Conservation (phyloP, 2,888 invertebrate species). For the Eristalis intricaria region DNA sequence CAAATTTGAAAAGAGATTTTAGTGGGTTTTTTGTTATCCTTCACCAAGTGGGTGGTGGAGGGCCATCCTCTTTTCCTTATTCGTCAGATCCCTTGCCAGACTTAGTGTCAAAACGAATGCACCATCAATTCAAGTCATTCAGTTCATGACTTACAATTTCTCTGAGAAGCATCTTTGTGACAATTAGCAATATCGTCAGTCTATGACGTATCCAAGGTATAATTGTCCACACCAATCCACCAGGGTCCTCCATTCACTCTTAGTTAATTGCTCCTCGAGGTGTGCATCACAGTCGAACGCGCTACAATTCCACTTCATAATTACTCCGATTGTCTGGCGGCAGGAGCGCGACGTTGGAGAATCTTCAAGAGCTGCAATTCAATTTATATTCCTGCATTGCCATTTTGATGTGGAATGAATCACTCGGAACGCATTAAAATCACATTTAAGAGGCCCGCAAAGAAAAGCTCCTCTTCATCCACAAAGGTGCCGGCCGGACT, state of each 20-base stretch:
- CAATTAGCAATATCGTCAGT: too few relatives aligned
- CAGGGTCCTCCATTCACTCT: background rate
- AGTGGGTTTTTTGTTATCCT: too few relatives aligned
- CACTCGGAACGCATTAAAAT: slow-evolving; percentile 35
- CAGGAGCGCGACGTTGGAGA: background rate
- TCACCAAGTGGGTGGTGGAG: too few relatives aligned
- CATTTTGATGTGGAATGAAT: slow-evolving; percentile 21
- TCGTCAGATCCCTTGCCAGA: too few relatives aligned
- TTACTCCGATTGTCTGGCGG: slow-evolving; percentile 1
- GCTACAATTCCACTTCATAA: slow-evolving; percentile 16
- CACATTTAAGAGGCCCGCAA: slow-evolving; percentile 17
- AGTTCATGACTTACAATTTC: too few relatives aligned
- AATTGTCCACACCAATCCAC: too few relatives aligned
- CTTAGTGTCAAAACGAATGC: too few relatives aligned
- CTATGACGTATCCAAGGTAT: too few relatives aligned
- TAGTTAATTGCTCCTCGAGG: background rate
- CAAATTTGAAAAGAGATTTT: too few relatives aligned
- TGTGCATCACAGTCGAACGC: background rate
- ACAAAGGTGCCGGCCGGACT: background rate
- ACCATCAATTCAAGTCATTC: too few relatives aligned
- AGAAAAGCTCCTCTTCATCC: background rate
- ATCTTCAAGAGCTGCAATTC: slow-evolving; percentile 1
- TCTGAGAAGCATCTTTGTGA: too few relatives aligned
- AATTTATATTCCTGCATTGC: background rate
- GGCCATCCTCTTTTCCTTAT: too few relatives aligned